These are phyloP conservation scores for Sitta europaea DNA, from an alignment of 2,113 vertebrate genomes.

Conservation along the genomic window DNA sequence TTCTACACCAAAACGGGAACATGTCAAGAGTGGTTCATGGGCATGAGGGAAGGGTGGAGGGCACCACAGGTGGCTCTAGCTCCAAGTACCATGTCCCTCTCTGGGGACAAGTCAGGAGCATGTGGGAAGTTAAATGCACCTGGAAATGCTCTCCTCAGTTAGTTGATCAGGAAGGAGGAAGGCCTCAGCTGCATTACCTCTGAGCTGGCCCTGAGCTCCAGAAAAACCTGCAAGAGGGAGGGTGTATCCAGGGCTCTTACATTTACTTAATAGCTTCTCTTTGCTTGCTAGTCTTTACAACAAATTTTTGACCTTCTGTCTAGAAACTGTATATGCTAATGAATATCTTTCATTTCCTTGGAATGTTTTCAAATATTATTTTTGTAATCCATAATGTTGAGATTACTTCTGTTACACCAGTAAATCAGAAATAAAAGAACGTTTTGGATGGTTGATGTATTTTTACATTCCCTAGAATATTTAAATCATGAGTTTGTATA, in stretches of 20 bases:
- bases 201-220: neutral
- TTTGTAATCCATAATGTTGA: neutral
- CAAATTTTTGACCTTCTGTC: neutral
- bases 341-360: neutral
- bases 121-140: no score
- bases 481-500: neutral
- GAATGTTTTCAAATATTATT: neutral
- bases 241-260: neutral
- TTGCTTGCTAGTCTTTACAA: neutral
- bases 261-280: neutral
- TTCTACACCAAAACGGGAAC: neutral
- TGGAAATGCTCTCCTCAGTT: neutral
- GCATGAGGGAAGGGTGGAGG: neutral
- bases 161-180: fast-evolving
- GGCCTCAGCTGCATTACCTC: neutral
- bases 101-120: neutral
- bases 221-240: neutral
- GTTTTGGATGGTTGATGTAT: neutral
- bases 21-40: fast-evolving
- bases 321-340: neutral
- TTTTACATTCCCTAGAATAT: neutral
- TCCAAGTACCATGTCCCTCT: fast-evolving
- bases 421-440: neutral
- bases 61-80: fast-evolving
- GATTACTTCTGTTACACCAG: neutral